Evolutionary conservation across 2,888 invertebrate species (phyloP).

Genomic region (Dromius quadrimaculatus): DNA sequence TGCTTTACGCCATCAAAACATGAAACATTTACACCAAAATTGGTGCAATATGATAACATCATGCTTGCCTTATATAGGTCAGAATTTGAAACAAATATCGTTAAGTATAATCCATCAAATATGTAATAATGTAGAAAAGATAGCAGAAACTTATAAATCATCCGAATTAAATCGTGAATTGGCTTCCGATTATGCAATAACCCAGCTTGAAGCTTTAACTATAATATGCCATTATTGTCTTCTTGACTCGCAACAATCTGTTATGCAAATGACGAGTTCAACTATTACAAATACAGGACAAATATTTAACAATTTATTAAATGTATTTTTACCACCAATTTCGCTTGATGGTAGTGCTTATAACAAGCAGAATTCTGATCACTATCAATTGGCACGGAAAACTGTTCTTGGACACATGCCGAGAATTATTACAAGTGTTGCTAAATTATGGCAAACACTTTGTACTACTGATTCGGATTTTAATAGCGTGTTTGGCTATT

Average conservation of each 20-base stretch:
- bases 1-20: conserved; percentile 78
- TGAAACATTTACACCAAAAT: conserved; percentile 81
- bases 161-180: conserved; percentile 66
- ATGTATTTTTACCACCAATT: conserved; percentile 80
- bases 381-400: conserved; percentile 73
- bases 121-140: conserved; percentile 80
- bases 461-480: conserved; percentile 67
- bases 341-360: conserved; percentile 63
- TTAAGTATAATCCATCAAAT: conserved; percentile 84
- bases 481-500: conserved; percentile 71
- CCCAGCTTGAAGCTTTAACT: conserved; percentile 82
- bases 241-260: conserved; percentile 73
- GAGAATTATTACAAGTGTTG: conserved; percentile 82
- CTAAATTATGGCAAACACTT: conserved; percentile 82
- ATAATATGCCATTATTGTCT: conserved; percentile 85
- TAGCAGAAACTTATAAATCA: conserved; percentile 66
- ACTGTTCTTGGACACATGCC: conserved; percentile 84
- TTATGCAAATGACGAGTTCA: conserved; percentile 61
- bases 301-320: conserved; percentile 83
- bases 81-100: conserved; percentile 81
- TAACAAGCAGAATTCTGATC: conserved; percentile 64
- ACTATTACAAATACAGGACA: conserved; percentile 76
- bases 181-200: conserved; percentile 83
- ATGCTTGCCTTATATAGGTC: conserved; percentile 83
- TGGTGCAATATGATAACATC: conserved; percentile 87